Base-by-base conservation (phyloP, 2,888 invertebrate species). In the Ormyrus nitidulus region DNA sequence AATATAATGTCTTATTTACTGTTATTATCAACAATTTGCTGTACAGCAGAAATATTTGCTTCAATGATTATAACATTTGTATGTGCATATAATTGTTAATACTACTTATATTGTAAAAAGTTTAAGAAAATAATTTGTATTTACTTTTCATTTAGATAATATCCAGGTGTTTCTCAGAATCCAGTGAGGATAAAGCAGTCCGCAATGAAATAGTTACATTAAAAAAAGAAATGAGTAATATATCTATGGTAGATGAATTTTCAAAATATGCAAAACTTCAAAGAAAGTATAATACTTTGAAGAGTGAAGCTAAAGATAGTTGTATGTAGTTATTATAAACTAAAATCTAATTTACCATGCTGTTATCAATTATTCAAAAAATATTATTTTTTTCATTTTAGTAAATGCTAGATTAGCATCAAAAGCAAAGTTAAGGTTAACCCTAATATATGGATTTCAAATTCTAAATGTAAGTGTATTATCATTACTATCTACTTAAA, bases 231-330 rank as follows among this genome's bases (percentile, higher is more conserved):
- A 89, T 91, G 87, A 80, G 83, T 44, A 83, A 82, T 19, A 86
- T 90, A 77, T 90, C 90, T 9, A 89, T 91, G 84, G 87, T 90
- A 0, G 89, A 91, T 84, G 91, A 91, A 82, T 91, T 91, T 86
- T 86, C 91, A 9, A 91, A 87, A 77, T 89, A 90, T 82, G 90
- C 91, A 6, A 90, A 88, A 84, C 85, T 91, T 13, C 89, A 90
- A 82, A 84, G 91, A 76, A 89, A 85, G 81, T 88, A 87, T 72
- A 89, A 85, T 58, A 88, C 89, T 84, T 54, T 91, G 2, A 86
- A 89, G 71, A 84, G 79, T 64, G 84, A 87, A 76, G 81, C 89
- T 7, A 88, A 87, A 82, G 83, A 84, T 58, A 87, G 87, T 84
- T 85, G 91, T 91, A 85, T 77, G 48, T 70, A n/a, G 10, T 66